Percentiles rank a stretch among this genome's conserved stretches.
These are phyloP conservation scores for Alethe castanea DNA, from an alignment of 2,113 vertebrate species.

Conservation along the genomic window DNA sequence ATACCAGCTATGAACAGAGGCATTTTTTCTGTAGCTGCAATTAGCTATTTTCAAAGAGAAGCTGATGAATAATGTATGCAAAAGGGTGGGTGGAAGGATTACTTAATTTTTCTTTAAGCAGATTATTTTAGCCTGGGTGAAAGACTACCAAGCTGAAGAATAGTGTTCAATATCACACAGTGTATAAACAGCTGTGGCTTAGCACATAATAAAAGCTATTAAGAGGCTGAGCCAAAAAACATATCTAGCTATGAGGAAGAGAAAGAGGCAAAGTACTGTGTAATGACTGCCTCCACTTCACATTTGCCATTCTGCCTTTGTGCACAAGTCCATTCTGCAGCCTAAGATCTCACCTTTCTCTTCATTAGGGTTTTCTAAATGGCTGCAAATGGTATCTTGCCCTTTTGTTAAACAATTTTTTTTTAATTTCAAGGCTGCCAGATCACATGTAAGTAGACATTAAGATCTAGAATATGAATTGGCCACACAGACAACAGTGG, in stretches of 20 bases:
- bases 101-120: constrained; percentile 46
- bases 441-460: neutral
- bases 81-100: neutral
- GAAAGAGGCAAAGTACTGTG: neutral
- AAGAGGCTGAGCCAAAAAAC: constrained; percentile 43
- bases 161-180: constrained; percentile 23
- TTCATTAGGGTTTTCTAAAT: neutral
- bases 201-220: constrained; percentile 33
- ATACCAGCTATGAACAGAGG: constrained; percentile 47
- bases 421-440: neutral
- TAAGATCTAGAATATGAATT: neutral
- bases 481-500: neutral
- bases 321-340: neutral
- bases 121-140: constrained; percentile 51
- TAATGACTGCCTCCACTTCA: constrained; percentile 6
- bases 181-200: constrained; percentile 55
- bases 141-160: constrained; percentile 25
- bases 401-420: neutral
- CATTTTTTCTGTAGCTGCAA: constrained; percentile 39
- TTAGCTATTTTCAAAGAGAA: constrained; percentile 53
- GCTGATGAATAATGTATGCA: constrained; percentile 47
- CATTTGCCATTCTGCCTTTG: constrained; percentile 9
- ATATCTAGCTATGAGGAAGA: constrained; percentile 17
- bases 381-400: neutral
- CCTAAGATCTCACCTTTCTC: neutral